Evolutionary conservation across 2,888 invertebrate species (phyloP).

Genomic region (Leptinotarsa haldemani): DNA sequence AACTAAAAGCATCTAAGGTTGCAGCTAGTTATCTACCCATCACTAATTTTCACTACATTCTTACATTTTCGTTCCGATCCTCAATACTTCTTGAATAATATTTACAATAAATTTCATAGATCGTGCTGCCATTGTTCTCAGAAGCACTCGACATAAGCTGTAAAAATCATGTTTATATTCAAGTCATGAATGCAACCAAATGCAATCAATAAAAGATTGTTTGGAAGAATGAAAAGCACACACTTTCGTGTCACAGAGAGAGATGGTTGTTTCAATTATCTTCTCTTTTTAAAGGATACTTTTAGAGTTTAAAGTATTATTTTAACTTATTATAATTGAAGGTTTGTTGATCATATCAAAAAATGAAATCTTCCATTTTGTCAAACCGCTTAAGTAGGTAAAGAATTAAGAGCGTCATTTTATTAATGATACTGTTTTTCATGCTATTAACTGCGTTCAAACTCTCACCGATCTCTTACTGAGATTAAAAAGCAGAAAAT

Average conservation of each 20-base stretch:
- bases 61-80: slow-evolving; percentile 33
- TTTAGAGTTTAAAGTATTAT: no score
- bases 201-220: no score
- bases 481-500: slow-evolving; percentile 2
- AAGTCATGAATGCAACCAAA: no score
- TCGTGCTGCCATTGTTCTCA: slow-evolving; percentile 34
- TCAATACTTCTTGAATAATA: slow-evolving; percentile 25
- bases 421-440: neutral
- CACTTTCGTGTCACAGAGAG: no score
- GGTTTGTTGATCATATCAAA: no score
- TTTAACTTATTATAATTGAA: no score
- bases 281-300: no score
- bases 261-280: no score
- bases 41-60: slow-evolving; percentile 28
- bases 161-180: slow-evolving; percentile 14
- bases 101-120: slow-evolving; percentile 31
- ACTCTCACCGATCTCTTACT: neutral
- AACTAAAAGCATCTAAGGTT: neutral
- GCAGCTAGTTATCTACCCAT: neutral
- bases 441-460: neutral
- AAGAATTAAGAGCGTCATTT: neutral
- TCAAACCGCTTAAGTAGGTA: neutral
- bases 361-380: no score
- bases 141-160: slow-evolving; percentile 31
- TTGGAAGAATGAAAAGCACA: no score